Conservation (phyloP, 2,797 vertebrate genomes). For the Myotis daubentonii region DNA sequence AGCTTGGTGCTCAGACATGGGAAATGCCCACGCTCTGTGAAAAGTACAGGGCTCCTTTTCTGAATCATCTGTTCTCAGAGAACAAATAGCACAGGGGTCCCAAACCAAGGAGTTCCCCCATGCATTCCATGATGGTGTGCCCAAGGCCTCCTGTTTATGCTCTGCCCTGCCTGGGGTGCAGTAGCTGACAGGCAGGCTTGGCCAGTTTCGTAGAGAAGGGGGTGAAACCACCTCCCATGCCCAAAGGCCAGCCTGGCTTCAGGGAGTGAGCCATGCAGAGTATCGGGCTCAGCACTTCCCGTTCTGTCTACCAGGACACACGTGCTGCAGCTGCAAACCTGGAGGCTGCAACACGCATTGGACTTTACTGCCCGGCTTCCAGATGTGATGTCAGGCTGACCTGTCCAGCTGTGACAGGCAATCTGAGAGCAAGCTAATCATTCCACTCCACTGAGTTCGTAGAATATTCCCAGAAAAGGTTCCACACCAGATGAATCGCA, state of each 20-base stretch:
- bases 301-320: neutral
- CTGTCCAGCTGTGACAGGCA: conserved; percentile 25
- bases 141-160: neutral
- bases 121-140: neutral
- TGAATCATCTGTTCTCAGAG: neutral
- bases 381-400: conserved; percentile 58
- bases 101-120: neutral
- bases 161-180: neutral
- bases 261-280: neutral
- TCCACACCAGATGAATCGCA: neutral
- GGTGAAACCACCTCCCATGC: neutral
- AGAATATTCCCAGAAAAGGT: conserved; percentile 43
- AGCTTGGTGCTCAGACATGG: neutral
- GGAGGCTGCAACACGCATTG: neutral
- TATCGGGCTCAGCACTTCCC: neutral
- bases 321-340: neutral
- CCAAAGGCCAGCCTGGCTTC: neutral
- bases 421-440: neutral
- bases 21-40: neutral
- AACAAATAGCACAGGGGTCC: neutral
- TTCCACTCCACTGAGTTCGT: neutral
- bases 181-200: neutral
- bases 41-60: neutral
- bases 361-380: conserved; percentile 39
- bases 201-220: neutral